phyloP scores from a whole-genome alignment of 2,113 vertebrate species.

The Sinosuthora webbiana region DNA sequence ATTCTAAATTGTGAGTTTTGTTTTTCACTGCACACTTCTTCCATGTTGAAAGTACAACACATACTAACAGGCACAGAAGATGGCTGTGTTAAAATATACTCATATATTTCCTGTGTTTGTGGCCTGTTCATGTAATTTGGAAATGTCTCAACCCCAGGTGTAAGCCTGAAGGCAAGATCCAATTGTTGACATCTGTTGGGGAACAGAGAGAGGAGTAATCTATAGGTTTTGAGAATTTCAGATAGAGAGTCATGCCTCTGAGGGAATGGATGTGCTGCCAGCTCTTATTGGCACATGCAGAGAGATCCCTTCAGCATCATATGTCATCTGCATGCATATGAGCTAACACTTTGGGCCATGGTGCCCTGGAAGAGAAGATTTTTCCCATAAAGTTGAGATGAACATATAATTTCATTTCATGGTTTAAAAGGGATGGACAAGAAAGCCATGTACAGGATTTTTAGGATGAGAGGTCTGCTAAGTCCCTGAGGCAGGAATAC shows the following conservation, averaged over 20 bases:
- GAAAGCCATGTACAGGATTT: neutral
- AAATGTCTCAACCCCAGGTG: neutral
- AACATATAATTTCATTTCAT: neutral
- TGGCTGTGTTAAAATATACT: neutral
- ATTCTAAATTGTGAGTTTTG: neutral
- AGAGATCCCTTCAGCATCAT: neutral
- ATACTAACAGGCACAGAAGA: rapidly evolving
- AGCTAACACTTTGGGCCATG: neutral
- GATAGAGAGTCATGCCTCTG: neutral
- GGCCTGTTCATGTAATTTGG: neutral
- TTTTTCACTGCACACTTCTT: neutral
- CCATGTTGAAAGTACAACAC: neutral
- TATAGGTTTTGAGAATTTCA: neutral
- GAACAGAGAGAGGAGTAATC: neutral
- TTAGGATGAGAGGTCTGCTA: neutral
- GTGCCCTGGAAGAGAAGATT: neutral
- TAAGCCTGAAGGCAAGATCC: neutral
- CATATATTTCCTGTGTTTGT: neutral
- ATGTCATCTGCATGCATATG: neutral
- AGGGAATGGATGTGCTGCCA: neutral
- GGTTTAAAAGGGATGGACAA: neutral
- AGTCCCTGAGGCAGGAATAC: neutral
- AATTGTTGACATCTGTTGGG: neutral
- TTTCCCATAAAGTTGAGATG: neutral
- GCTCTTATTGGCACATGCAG: neutral